These are phyloP conservation scores for Alloplasta piceator DNA, from an alignment of 2,888 invertebrate species.

Conservation along the genomic window DNA sequence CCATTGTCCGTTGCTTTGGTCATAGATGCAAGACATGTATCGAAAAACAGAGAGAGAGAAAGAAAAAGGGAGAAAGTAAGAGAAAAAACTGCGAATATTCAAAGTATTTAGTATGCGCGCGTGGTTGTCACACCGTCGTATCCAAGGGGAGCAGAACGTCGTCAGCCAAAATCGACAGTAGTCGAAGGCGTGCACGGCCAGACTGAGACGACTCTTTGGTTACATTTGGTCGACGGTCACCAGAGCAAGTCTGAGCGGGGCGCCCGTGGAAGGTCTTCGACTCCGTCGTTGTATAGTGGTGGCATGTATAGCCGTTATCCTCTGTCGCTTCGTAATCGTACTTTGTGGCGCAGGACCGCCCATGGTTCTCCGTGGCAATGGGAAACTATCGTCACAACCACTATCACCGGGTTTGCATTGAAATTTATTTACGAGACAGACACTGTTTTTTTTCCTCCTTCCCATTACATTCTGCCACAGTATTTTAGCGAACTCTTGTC, in stretches of 20 bases:
- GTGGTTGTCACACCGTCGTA: constrained; percentile 16
- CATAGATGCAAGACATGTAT: too few species aligned
- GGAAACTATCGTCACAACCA: constrained; percentile 19
- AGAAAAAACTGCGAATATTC: constrained; percentile 12
- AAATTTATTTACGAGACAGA: not conserved
- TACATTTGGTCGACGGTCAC: constrained; percentile 49
- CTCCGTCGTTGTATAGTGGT: constrained; percentile 45
- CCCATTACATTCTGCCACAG: not conserved
- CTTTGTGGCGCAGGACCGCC: constrained; percentile 64
- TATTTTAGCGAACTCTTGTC: not conserved
- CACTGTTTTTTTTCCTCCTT: constrained; percentile 7
- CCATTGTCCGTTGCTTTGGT: too few species aligned
- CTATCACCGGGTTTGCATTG: constrained; percentile 1
- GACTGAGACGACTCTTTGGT: constrained; percentile 74
- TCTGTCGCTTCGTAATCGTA: constrained; percentile 55
- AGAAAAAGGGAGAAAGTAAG: constrained; percentile 16
- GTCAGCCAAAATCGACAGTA: constrained; percentile 58
- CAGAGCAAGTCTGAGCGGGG: constrained; percentile 29
- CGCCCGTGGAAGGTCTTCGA: constrained; percentile 33
- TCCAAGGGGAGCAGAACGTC: constrained; percentile 13
- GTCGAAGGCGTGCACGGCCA: constrained; percentile 78
- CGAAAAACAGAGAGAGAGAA: not conserved
- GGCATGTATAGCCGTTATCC: constrained; percentile 41
- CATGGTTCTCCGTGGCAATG: constrained; percentile 40
- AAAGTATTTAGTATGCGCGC: constrained; percentile 42